Evolutionary conservation across 2,888 invertebrate species (phyloP).

Genomic region (Yponomeuta malinellus): DNA sequence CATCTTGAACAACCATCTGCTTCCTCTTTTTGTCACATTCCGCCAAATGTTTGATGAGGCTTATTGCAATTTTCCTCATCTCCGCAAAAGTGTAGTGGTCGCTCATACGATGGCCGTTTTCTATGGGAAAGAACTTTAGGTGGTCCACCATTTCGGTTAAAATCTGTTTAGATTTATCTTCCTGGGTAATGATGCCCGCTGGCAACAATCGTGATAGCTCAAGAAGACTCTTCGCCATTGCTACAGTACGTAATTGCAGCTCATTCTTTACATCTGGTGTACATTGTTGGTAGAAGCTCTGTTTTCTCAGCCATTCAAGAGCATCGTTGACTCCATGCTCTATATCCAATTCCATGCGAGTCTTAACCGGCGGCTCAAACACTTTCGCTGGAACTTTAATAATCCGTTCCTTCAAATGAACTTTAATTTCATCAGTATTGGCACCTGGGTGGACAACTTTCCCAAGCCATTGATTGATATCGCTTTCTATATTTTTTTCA

Average conservation of each 20-base stretch:
- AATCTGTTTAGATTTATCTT: not conserved
- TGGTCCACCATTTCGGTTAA: not conserved
- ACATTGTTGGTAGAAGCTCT: not conserved
- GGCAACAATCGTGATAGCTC: not conserved
- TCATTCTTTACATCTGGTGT: not conserved
- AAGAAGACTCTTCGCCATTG: not conserved
- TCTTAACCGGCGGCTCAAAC: not conserved
- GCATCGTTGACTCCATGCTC: not conserved
- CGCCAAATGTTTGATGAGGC: not conserved
- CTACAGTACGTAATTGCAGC: not conserved
- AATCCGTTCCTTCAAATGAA: not conserved
- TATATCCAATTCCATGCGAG: not conserved
- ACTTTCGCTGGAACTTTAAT: not conserved
- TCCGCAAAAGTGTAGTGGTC: not conserved
- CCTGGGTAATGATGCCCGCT: not conserved
- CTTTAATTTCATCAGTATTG: not conserved
- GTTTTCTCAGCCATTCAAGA: slow-evolving; percentile 1
- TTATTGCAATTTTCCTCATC: not conserved
- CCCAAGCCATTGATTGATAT: slow-evolving; percentile 42
- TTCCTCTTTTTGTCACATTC: not conserved
- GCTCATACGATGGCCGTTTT: not conserved
- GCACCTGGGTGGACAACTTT: not conserved
- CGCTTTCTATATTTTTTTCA: slow-evolving; percentile 37
- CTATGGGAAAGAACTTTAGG: not conserved
- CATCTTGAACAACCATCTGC: not conserved